Percentiles rank a stretch among this genome's conserved stretches.
Evolutionary conservation across 2,797 vertebrate genomes (phyloP).

Genomic region (Sebastes jordani): DNA sequence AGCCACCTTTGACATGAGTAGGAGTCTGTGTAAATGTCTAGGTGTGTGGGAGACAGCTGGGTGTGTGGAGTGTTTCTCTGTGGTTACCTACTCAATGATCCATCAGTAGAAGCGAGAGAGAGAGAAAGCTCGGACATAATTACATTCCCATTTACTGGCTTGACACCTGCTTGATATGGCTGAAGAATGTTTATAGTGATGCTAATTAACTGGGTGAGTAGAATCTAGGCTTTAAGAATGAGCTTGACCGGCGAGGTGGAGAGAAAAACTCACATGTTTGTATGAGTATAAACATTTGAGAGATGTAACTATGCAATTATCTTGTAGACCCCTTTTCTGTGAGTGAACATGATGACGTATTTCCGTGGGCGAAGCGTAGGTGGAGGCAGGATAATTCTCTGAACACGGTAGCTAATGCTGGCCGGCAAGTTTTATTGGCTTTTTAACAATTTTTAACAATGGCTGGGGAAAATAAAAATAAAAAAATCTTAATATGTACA

Average conservation of each 20-base stretch:
- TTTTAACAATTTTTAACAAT: too few species aligned
- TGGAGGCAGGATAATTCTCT: not conserved
- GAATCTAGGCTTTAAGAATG: slow-evolving; percentile 25
- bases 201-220: slow-evolving; percentile 48
- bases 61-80: slow-evolving; percentile 14
- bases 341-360: not conserved
- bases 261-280: not conserved
- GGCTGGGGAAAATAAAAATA: too few species aligned
- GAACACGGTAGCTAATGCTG: too few species aligned
- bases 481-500: too few species aligned
- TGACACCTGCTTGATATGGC: slow-evolving; percentile 46
- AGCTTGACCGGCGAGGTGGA: slow-evolving; percentile 16
- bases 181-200: slow-evolving; percentile 54
- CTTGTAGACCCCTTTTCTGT: not conserved
- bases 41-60: not conserved
- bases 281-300: not conserved
- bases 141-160: slow-evolving; percentile 37
- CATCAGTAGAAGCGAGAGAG: slow-evolving; percentile 14
- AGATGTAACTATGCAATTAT: not conserved
- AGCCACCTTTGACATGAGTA: slow-evolving; percentile 31
- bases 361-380: not conserved
- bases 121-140: slow-evolving; percentile 40
- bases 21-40: slow-evolving; percentile 5
- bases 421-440: too few species aligned
- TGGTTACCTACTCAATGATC: slow-evolving; percentile 33